Evolutionary conservation across 2,113 vertebrate genomes (phyloP).

Genomic region (Hyaena hyaena): DNA sequence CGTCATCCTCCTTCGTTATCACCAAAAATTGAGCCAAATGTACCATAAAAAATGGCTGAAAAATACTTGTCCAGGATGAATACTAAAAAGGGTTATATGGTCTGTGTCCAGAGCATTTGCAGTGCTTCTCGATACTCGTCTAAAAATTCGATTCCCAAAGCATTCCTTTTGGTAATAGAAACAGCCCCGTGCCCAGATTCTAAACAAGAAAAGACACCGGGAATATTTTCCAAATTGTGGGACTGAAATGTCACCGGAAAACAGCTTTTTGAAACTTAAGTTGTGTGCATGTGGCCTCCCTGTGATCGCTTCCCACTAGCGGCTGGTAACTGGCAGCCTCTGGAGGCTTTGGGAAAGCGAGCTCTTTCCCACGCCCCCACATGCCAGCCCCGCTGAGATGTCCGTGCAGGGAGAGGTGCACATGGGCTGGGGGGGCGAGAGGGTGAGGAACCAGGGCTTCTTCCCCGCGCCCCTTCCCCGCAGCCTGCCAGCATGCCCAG

Average conservation of each 20-base stretch:
- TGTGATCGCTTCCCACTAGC: neutral
- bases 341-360: slow-evolving; percentile 18
- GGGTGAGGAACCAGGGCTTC: neutral
- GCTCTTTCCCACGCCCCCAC: slow-evolving; percentile 61
- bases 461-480: neutral
- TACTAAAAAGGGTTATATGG: neutral
- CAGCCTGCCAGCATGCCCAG: neutral
- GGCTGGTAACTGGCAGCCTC: slow-evolving; percentile 11
- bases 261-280: neutral
- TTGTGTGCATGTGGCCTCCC: neutral
- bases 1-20: neutral
- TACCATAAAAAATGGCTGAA: neutral
- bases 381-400: neutral
- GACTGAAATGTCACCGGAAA: slow-evolving; percentile 18
- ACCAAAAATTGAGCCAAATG: neutral
- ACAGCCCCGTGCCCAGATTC: neutral
- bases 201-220: neutral
- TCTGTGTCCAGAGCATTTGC: neutral
- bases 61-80: neutral
- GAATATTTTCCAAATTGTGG: slow-evolving; percentile 1
- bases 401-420: neutral
- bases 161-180: neutral
- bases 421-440: neutral
- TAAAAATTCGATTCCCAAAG: neutral
- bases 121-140: neutral